Conservation (phyloP, 2,113 vertebrate genomes). For the Xenopus laevis region DNA sequence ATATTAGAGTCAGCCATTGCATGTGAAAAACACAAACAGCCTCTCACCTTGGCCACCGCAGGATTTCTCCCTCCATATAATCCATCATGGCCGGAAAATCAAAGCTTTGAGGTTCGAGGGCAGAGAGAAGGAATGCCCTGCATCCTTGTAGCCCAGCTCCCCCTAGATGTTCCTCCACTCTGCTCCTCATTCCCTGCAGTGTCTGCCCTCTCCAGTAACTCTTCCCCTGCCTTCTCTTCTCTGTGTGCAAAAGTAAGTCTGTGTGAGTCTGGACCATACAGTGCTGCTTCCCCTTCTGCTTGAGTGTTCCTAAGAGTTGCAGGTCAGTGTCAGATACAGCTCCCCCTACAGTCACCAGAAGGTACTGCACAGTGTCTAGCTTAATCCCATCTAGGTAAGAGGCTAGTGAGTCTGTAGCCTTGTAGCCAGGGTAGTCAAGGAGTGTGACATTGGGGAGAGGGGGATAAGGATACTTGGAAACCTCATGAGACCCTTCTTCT, state of each 20-base stretch:
- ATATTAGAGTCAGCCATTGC: too few species aligned
- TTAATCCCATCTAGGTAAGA: conserved; percentile 33
- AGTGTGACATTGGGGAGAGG: conserved; percentile 34
- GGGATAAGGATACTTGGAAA: neutral
- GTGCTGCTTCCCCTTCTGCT: conserved; percentile 17
- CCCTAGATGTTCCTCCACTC: neutral
- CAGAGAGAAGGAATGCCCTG: conserved; percentile 31
- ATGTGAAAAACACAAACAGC: too few species aligned
- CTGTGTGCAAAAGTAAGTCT: conserved; percentile 43
- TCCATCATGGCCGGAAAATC: conserved; percentile 42
- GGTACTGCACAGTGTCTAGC: conserved; percentile 2
- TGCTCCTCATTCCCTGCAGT: conserved; percentile 5
- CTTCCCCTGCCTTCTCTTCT: conserved; percentile 27
- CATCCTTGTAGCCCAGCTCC: conserved; percentile 1
- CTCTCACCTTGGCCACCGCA: conserved; percentile 44
- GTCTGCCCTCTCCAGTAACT: conserved; percentile 12
- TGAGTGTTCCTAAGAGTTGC: conserved; percentile 23
- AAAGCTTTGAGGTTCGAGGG: conserved; percentile 29
- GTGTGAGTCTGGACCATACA: conserved; percentile 36
- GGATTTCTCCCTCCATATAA: conserved; percentile 32
- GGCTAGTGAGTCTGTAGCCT: neutral
- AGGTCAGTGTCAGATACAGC: neutral
- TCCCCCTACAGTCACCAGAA: conserved; percentile 24
- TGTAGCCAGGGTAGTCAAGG: conserved; percentile 32
- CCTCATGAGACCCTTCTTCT: neutral